These are phyloP conservation scores for Pachyuromys duprasi DNA, from an alignment of 2,797 vertebrate genomes.

Conservation along the genomic window DNA sequence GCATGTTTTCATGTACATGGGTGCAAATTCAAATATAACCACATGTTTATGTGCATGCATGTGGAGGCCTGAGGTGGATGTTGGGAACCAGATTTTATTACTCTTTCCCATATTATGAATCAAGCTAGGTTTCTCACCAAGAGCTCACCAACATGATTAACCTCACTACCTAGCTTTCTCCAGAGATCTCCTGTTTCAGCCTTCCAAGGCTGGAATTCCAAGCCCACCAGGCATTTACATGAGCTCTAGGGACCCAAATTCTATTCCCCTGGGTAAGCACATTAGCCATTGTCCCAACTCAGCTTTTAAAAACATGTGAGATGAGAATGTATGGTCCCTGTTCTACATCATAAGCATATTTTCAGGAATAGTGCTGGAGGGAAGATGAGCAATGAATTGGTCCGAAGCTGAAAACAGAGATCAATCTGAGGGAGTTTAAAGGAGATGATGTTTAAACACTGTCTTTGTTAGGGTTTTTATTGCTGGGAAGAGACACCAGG, in stretches of 20 bases:
- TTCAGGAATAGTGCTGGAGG: background rate
- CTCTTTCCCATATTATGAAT: background rate
- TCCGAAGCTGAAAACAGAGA: background rate
- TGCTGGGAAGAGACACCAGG: background rate
- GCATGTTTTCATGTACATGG: background rate
- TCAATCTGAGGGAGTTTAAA: slow-evolving; percentile 7
- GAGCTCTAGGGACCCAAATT: background rate
- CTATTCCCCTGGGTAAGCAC: background rate
- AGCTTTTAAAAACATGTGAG: background rate
- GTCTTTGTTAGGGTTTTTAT: background rate
- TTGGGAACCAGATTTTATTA: background rate
- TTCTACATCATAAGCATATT: slow-evolving; percentile 12
- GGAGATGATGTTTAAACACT: background rate
- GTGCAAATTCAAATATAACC: background rate
- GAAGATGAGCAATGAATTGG: background rate
- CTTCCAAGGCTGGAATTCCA: background rate
- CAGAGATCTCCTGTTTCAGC: background rate
- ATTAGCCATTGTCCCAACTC: background rate
- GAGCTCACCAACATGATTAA: background rate
- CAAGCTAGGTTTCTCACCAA: background rate
- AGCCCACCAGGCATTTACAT: background rate
- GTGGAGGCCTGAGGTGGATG: background rate
- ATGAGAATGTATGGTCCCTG: background rate
- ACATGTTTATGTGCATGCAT: background rate
- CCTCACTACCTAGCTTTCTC: background rate